Percentiles rank a stretch among this genome's conserved stretches.
phyloP scores from a whole-genome alignment of 2,113 vertebrate species.

The Oncorhynchus clarkii region DNA sequence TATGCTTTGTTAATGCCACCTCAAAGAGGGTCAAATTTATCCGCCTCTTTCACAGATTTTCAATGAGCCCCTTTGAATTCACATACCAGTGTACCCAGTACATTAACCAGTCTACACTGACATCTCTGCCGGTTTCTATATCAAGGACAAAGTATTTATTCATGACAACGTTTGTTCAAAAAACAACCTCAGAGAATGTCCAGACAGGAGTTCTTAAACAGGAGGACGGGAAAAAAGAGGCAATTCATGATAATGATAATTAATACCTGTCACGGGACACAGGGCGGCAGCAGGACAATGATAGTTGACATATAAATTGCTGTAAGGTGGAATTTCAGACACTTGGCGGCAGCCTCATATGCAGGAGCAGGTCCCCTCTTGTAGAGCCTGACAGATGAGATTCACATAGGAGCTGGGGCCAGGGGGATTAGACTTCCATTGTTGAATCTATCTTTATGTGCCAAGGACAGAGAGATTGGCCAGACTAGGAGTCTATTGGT shows the following conservation, averaged over 20 bases:
- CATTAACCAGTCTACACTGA: slow-evolving; percentile 23
- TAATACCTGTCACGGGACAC: slow-evolving; percentile 66
- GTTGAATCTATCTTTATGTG: slow-evolving; percentile 55
- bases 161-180: slow-evolving; percentile 26
- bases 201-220: slow-evolving; percentile 45
- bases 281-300: slow-evolving; percentile 61
- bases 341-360: slow-evolving; percentile 52
- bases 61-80: slow-evolving; percentile 32
- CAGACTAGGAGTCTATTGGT: background rate
- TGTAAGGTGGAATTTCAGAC: slow-evolving; percentile 75
- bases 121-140: slow-evolving; percentile 29
- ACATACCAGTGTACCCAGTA: slow-evolving; percentile 10
- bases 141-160: slow-evolving; percentile 40
- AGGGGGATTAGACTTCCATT: slow-evolving; percentile 50
- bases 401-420: slow-evolving; percentile 59
- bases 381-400: slow-evolving; percentile 64
- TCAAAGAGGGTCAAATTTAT: slow-evolving; percentile 24
- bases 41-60: background rate
- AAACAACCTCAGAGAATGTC: slow-evolving; percentile 33
- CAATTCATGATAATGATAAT: slow-evolving; percentile 66
- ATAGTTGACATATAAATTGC: slow-evolving; percentile 79
- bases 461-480: slow-evolving; percentile 47
- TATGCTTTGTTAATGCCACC: slow-evolving; percentile 24
- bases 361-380: slow-evolving; percentile 68
- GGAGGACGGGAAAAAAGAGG: slow-evolving; percentile 31